Percentiles rank a stretch among this genome's conserved stretches.
phyloP scores from a whole-genome alignment of 2,888 invertebrate species.

The Cheilosia pagana region DNA sequence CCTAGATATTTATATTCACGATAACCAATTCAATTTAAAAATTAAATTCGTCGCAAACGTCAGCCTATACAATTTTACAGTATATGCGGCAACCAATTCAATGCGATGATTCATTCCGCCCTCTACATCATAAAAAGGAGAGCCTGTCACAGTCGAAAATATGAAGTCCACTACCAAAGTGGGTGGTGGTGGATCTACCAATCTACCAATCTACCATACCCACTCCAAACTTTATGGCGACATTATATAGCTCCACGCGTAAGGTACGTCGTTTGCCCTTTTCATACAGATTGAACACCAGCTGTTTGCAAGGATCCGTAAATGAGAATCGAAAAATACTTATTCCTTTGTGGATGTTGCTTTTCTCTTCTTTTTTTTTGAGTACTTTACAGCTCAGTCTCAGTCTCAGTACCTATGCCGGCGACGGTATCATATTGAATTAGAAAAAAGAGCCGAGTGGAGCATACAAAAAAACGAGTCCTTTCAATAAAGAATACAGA shows the following conservation, averaged over 20 bases:
- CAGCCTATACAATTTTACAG: background rate
- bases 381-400: conserved; percentile 23
- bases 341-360: conserved; percentile 46
- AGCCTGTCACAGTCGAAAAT: conserved; percentile 15
- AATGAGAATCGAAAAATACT: conserved; percentile 65
- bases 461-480: conserved; percentile 1
- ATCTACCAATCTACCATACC: too few species aligned
- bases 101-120: background rate
- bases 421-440: conserved; percentile 44
- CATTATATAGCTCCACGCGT: conserved; percentile 27
- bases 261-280: conserved; percentile 38
- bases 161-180: background rate
- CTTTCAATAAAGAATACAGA: conserved; percentile 51
- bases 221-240: background rate
- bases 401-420: background rate
- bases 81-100: background rate
- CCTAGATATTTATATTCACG: too few species aligned
- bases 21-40: background rate
- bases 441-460: conserved; percentile 20
- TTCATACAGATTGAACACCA: conserved; percentile 52
- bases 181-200: background rate
- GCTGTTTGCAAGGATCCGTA: conserved; percentile 61
- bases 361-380: conserved; percentile 39
- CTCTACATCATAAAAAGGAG: conserved; percentile 1
- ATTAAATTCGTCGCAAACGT: background rate